Percentiles rank a stretch among this genome's conserved stretches.
Evolutionary conservation across 2,888 invertebrate genomes (phyloP).

Genomic region (Amphipyra berbera): DNA sequence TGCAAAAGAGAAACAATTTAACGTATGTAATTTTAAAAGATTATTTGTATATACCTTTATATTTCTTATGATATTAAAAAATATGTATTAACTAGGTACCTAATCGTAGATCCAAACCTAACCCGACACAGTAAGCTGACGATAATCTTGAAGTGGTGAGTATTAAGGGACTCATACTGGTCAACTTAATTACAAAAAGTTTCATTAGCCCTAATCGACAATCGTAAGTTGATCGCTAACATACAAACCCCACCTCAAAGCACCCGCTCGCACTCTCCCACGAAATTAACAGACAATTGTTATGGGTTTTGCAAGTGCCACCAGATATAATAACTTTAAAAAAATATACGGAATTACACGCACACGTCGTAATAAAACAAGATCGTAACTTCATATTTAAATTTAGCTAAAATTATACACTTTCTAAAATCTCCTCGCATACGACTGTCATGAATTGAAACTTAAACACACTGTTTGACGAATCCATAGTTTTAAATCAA

Average conservation of each 20-base stretch:
- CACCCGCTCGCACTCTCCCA: constrained; percentile 67
- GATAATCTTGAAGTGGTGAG: too few species aligned
- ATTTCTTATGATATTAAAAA: too few species aligned
- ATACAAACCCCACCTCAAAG: constrained; percentile 62
- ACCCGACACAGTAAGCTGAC: too few species aligned
- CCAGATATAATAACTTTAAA: constrained; percentile 60
- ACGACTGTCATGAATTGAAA: constrained; percentile 32
- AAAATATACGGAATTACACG: constrained; percentile 53
- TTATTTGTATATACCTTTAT: too few species aligned
- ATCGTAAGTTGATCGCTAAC: constrained; percentile 20
- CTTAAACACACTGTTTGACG: constrained; percentile 39
- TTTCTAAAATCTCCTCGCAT: constrained; percentile 54
- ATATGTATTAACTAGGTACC: too few species aligned
- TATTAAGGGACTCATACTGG: too few species aligned
- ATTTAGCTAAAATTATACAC: constrained; percentile 51
- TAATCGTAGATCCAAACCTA: too few species aligned
- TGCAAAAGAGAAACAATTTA: too few species aligned
- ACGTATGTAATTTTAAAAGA: too few species aligned
- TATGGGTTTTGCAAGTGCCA: constrained; percentile 73
- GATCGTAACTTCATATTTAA: constrained; percentile 45
- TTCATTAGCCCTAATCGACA: too few species aligned
- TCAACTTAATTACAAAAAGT: too few species aligned
- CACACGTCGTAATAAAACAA: constrained; percentile 48
- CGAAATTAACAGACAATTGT: constrained; percentile 78
- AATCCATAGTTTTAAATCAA: constrained; percentile 40